Evolutionary conservation across 2,888 invertebrate genomes (phyloP).

Genomic region (Cistogaster globosa): DNA sequence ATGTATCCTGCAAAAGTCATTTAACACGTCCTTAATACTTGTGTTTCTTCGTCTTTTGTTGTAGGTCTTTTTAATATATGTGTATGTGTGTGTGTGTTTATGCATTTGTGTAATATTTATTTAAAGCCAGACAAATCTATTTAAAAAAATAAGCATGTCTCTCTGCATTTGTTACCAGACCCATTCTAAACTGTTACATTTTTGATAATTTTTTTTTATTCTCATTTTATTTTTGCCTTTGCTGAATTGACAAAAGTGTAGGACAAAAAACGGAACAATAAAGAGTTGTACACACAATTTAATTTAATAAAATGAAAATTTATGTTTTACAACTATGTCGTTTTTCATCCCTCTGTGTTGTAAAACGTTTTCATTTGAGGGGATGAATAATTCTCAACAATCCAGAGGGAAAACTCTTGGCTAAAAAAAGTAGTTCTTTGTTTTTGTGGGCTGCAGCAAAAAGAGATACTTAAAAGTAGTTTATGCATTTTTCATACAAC

Average conservation of each 20-base stretch:
- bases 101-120: constrained; percentile 3
- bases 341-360: background rate
- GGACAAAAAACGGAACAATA: background rate
- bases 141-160: constrained; percentile 45
- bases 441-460: no score
- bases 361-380: constrained; percentile 24
- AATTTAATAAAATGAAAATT: constrained; percentile 66
- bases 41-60: constrained; percentile 19
- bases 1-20: constrained; percentile 41
- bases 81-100: background rate
- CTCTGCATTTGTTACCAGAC: constrained; percentile 39
- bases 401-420: no score
- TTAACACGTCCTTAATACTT: constrained; percentile 29
- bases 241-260: constrained; percentile 5
- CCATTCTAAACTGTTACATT: constrained; percentile 46
- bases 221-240: background rate
- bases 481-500: no score
- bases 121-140: constrained; percentile 40
- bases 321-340: constrained; percentile 54
- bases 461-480: no score
- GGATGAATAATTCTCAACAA: background rate
- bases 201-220: background rate
- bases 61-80: constrained; percentile 2
- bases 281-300: constrained; percentile 56
- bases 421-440: no score